Evolutionary conservation across 2,113 vertebrate genomes (phyloP), one percentile per base, ranked within the genome.

Genomic region (Acinonyx jubatus): DNA sequence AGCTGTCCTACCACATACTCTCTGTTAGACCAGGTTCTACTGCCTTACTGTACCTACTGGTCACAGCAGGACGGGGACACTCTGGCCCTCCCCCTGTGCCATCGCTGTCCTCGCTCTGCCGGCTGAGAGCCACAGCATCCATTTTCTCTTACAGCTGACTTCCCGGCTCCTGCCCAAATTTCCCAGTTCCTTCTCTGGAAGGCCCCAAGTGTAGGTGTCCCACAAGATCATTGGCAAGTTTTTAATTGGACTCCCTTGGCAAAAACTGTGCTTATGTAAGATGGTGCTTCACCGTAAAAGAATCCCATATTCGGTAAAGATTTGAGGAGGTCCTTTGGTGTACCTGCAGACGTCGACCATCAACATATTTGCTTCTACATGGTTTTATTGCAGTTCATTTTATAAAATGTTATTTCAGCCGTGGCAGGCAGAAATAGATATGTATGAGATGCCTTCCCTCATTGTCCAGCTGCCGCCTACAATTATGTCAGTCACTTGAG

Each of bases 391-490:
- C 29, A 45, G 69, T 89, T 96, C 94, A 97, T 81, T 96, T 88
- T 74, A 6, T 69, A 68, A 84, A 82, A 50, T 97, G 63, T 94
- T 96, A 82, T 97, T 94, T 96, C 90, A 96, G 85, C 95, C 96
- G 66, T 82, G 66, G 10, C 3, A 33, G 5, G 92, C 71, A 97
- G 82, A 89, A 95, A 69, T 80, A 84, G 63, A 87, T 85, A 66
- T 80, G 38, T 48, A 66, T 73, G 52, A 74, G 81, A 88, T 95
- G 88, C 94, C 55, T 91, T 76, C 63, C 25, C 92, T 96, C 33
- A 52, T 80, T 79, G 76, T 81, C 69, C 95, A 90, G 94, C 83
- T 96, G 89, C 73, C 12, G 27, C 66, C 82, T 91, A 68, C 52
- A 94, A 92, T 96, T 93, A 97, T 84, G 80, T 88, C 78, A 71